Evolutionary conservation across 2,888 invertebrate genomes (phyloP), one percentile per base, ranked within the genome.

Genomic region (Tachystola acroxantha): DNA sequence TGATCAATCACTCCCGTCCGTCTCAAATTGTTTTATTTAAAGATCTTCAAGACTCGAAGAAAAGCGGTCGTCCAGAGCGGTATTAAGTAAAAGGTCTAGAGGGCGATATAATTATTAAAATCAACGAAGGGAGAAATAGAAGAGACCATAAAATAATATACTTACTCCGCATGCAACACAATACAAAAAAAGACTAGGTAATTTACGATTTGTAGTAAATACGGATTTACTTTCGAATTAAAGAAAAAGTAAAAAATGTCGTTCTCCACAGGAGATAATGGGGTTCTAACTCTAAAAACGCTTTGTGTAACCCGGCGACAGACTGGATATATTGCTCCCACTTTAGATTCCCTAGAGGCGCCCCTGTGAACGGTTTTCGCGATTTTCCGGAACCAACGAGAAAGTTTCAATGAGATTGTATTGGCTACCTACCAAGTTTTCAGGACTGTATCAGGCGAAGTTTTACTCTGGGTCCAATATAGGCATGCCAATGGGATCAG

Each of bases 361-460:
- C n/a, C 42, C 46, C 53, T 46, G 52, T 53, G 53, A 46, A 24
- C 24, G 53, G 49, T 57, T 62, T 43, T 45, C 48, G 44, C 56
- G 57, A 52, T 58, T 61, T 58, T 59, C 54, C 61, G 49, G 50
- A 37, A 60, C n/a, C n/a, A n/a, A n/a, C 56, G 72, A 42, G 46
- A 58, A 82, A 82, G 72, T 81, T 81, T 73, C 64, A 64, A 78
- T 74, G 73, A 75, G 75, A 80, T 81, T 80, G 77, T 79, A 77
- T 81, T 82, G 82, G 82, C 78, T 52, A 58, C 62, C 62, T 52
- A 72, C 82, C 81, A 82, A 81, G 57, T 73, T 64, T 38, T 48
- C 43, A 34, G 42, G 50, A 53, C 53, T 48, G 56, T 49, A 56
- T 55, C 56, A 45, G 47, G 50, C 12, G 47, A 50, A 60, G 56